Percentiles rank a stretch among this genome's conserved stretches.
Conservation (phyloP, 2,797 vertebrate species). For the Zalophus californianus region DNA sequence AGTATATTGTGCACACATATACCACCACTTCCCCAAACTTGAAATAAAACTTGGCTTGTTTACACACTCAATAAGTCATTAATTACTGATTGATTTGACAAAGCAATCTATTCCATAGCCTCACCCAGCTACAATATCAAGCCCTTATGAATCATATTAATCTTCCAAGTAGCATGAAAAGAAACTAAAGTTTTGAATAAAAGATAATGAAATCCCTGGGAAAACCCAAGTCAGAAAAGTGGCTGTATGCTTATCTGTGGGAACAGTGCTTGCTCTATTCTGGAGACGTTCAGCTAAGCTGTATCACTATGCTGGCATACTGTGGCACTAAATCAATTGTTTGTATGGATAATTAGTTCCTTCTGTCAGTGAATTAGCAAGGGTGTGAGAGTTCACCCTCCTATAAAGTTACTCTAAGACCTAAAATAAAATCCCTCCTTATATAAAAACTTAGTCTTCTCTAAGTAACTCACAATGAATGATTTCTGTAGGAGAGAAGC, state of each 20-base stretch:
- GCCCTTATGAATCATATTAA: neutral
- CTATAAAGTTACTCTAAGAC: conserved; percentile 48
- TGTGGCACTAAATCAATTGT: neutral
- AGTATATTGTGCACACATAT: neutral
- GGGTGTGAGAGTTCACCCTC: neutral
- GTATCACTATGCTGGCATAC: neutral
- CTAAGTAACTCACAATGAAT: conserved; percentile 50
- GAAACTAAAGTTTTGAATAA: conserved; percentile 35
- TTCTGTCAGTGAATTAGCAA: conserved; percentile 19
- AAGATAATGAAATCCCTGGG: conserved; percentile 9
- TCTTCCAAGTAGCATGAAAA: conserved; percentile 12
- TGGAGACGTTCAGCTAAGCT: neutral
- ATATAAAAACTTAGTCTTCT: conserved; percentile 59
- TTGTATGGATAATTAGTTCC: neutral
- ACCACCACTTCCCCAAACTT: neutral
- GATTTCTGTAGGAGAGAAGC: conserved; percentile 61
- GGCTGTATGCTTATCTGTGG: neutral
- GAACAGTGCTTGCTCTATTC: neutral
- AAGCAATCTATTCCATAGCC: neutral
- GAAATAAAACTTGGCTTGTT: conserved; percentile 33
- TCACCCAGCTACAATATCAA: neutral
- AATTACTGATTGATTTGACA: conserved; percentile 21
- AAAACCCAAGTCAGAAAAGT: neutral
- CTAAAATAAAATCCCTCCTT: conserved; percentile 60
- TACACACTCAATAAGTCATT: conserved; percentile 21